phyloP scores from a whole-genome alignment of 2,113 vertebrate species.

The Entomyzon cyanotis region DNA sequence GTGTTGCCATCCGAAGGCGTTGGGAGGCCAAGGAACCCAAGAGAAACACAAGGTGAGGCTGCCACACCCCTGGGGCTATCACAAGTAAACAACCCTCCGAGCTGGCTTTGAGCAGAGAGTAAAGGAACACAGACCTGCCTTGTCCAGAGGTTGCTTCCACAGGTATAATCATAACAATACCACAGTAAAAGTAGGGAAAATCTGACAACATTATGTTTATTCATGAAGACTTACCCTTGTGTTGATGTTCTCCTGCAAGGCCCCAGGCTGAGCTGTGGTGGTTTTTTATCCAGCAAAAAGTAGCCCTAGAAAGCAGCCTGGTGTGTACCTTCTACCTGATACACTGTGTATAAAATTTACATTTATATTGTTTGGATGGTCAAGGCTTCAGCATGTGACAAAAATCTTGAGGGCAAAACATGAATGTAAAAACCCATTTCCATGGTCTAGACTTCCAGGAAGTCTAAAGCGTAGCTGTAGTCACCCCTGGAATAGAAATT shows the following conservation, averaged over 20 bases:
- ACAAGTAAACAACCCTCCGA: background rate
- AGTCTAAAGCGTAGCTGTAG: background rate
- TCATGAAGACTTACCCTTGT: background rate
- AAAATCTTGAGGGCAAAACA: background rate
- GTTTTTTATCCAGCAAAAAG: background rate
- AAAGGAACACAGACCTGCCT: background rate
- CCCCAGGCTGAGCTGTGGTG: background rate
- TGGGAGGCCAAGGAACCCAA: background rate
- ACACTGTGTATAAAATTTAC: background rate
- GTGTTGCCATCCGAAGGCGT: accelerated
- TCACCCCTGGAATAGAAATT: background rate
- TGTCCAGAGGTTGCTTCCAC: background rate
- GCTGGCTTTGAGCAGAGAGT: background rate
- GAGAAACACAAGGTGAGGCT: background rate
- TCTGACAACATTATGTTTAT: background rate
- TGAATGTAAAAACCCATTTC: background rate
- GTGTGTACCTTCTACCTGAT: background rate
- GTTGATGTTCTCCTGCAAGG: background rate
- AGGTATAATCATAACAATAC: background rate
- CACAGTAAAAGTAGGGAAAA: background rate
- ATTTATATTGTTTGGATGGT: background rate
- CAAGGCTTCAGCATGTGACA: background rate
- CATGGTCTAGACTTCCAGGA: background rate
- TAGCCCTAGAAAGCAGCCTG: background rate
- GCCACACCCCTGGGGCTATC: background rate